phyloP scores from a whole-genome alignment of 1,140 invertebrate species.

The Apis mellifera region DNA sequence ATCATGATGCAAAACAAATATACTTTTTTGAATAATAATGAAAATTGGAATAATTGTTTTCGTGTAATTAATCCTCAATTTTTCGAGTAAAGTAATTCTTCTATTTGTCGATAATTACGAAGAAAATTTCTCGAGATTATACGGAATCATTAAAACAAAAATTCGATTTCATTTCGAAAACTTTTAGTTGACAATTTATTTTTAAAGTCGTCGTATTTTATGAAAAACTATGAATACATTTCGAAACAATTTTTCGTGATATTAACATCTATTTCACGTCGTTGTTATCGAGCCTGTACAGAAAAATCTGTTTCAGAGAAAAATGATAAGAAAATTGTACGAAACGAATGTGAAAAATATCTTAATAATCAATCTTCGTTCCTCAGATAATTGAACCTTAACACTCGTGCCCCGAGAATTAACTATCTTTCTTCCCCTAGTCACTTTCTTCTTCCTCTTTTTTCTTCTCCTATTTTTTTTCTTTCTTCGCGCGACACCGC shows the following conservation, averaged over 20 bases:
- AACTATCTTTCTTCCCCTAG: constrained; percentile 6
- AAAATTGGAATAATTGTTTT: too few species aligned
- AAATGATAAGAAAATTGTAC: neutral
- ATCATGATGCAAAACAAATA: too few species aligned
- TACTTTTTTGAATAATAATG: too few species aligned
- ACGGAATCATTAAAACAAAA: too few species aligned
- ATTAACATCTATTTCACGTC: too few species aligned
- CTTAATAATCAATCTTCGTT: constrained; percentile 57
- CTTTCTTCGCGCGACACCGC: neutral
- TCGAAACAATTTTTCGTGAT: too few species aligned
- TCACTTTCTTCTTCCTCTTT: neutral
- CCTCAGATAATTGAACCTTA: constrained; percentile 44
- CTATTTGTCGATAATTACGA: neutral
- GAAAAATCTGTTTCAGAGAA: neutral
- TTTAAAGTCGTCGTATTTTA: too few species aligned
- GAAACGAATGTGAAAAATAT: constrained; percentile 31
- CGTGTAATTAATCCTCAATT: too few species aligned
- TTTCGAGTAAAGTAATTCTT: neutral
- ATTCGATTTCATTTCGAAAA: too few species aligned
- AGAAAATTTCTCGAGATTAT: neutral
- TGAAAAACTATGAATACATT: too few species aligned
- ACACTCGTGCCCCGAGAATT: constrained; percentile 42
- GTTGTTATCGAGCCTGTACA: too few species aligned
- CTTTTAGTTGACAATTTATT: too few species aligned
- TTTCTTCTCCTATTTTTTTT: neutral